Base-by-base conservation (phyloP, 2,888 invertebrate genomes). In the Embidobia sp. region DNA sequence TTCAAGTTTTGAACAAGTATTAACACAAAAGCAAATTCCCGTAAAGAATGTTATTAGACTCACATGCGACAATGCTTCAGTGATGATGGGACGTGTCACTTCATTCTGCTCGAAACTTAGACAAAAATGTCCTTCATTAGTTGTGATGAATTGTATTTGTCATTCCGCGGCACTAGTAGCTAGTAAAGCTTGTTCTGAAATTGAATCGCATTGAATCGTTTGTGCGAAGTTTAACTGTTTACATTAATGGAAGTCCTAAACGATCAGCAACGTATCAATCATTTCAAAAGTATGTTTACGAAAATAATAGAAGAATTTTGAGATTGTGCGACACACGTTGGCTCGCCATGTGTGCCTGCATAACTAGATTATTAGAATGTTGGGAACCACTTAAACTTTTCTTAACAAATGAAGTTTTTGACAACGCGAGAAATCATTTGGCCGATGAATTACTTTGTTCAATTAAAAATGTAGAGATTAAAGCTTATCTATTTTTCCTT, bases 121-220 rank as follows among this genome's bases (percentile, higher is more conserved):
- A 2, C 29, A 22, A 40, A 19, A 35, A 11, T 18, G 35, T 27
- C 49, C 22, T 13, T 10, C 2, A 6, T 10, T 26, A 49, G 6
- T 18, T 11, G 10, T 5, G 6, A 49, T 49, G n/a, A 15, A 10
- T 31, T 49, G 49, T 11, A n/a, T 13, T 27, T 48, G 29, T 16
- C 79, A 79, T 64, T 69, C 64, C 2, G 46, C 57, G 13, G 69
- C 63, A 10, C 51, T 79, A 16, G 49, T 37, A 19, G 73, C 61
- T 18, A 42, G 40, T 11, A 26, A 49, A 7, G 64, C 72, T 3
- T 67, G 29, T 40, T n/a, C 46, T n/a, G 42, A 35, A 6, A 49
- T 74, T 42, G 66, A 72, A 15, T n/a, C n/a, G n/a, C n/a, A n/a
- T n/a, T n/a, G n/a, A 37, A 37, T 37, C 7, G 3, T 7, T n/a